A percentile compares a stretch with the other conserved stretches of the same genome.
phyloP scores from a whole-genome alignment of 2,113 vertebrate genomes.

The Chaenogobius annularis region DNA sequence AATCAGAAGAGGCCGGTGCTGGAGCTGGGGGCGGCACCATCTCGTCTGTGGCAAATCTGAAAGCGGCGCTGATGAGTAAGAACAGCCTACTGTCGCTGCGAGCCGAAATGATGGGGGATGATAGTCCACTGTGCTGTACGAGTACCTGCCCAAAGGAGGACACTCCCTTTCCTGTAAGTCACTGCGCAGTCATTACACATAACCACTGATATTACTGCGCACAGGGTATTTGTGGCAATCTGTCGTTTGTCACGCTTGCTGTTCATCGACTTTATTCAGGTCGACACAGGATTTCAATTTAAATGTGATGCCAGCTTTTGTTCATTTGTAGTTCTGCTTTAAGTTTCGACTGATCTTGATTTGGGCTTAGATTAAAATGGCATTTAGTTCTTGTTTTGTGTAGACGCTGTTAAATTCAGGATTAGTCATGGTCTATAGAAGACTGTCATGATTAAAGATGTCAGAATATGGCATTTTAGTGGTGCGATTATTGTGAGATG shows the following conservation, averaged over 20 bases:
- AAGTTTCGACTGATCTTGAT: no score
- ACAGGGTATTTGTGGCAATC: background rate
- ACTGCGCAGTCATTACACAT: constrained; percentile 56
- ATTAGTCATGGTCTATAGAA: no score
- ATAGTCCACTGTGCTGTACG: constrained; percentile 92
- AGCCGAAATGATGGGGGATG: constrained; percentile 91
- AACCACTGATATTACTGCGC: constrained; percentile 14
- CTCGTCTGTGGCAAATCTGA: constrained; percentile 89
- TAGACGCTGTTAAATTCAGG: no score
- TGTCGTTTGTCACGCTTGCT: background rate
- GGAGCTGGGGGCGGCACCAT: constrained; percentile 72
- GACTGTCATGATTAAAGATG: no score
- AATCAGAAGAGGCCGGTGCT: constrained; percentile 83
- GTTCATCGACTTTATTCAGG: background rate
- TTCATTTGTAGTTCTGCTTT: no score
- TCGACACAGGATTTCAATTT: background rate
- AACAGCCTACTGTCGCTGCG: constrained; percentile 96
- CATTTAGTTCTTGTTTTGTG: no score
- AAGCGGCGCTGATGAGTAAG: constrained; percentile 95
- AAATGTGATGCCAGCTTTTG: no score
- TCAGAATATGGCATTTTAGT: no score
- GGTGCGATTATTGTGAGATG: no score
- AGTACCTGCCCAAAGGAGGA: constrained; percentile 94
- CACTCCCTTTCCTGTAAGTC: constrained; percentile 93
- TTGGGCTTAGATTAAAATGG: no score